Percentiles rank a stretch among this genome's conserved stretches.
Evolutionary conservation across 2,797 vertebrate species (phyloP).

Genomic region (Trematomus bernacchii): DNA sequence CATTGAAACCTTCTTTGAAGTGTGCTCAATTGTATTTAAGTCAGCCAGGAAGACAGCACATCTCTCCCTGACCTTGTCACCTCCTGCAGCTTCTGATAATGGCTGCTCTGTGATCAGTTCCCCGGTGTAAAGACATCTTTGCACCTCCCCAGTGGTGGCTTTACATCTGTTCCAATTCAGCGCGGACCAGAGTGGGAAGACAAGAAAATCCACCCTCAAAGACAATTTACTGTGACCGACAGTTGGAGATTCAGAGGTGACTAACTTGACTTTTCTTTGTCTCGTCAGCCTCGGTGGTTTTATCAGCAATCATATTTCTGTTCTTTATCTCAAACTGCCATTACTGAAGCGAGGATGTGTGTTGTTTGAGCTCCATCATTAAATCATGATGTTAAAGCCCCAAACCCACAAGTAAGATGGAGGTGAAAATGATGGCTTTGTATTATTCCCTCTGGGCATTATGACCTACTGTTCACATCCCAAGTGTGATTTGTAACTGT

Average conservation of each 20-base stretch:
- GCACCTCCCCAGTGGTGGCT: slow-evolving; percentile 42
- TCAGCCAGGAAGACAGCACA: slow-evolving; percentile 28
- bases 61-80: slow-evolving; percentile 60
- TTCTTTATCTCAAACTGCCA: slow-evolving; percentile 16
- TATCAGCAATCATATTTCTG: slow-evolving; percentile 1
- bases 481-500: not conserved
- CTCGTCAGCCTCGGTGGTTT: slow-evolving; percentile 1
- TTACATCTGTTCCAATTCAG: slow-evolving; percentile 59
- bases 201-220: slow-evolving; percentile 44
- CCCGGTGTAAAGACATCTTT: slow-evolving; percentile 55
- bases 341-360: not conserved
- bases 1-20: slow-evolving; percentile 10
- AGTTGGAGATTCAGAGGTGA: slow-evolving; percentile 18
- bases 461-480: not conserved
- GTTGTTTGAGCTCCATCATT: slow-evolving; percentile 16
- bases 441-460: not conserved
- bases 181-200: slow-evolving; percentile 39
- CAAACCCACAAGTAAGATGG: not conserved
- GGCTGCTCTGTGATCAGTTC: slow-evolving; percentile 61
- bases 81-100: slow-evolving; percentile 56
- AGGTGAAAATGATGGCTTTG: not conserved
- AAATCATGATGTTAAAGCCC: slow-evolving; percentile 3
- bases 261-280: slow-evolving; percentile 27
- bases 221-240: slow-evolving; percentile 46
- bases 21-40: slow-evolving; percentile 33